Evolutionary conservation across 2,113 vertebrate genomes (phyloP).

Genomic region (Oxygymnocypris stewartii): DNA sequence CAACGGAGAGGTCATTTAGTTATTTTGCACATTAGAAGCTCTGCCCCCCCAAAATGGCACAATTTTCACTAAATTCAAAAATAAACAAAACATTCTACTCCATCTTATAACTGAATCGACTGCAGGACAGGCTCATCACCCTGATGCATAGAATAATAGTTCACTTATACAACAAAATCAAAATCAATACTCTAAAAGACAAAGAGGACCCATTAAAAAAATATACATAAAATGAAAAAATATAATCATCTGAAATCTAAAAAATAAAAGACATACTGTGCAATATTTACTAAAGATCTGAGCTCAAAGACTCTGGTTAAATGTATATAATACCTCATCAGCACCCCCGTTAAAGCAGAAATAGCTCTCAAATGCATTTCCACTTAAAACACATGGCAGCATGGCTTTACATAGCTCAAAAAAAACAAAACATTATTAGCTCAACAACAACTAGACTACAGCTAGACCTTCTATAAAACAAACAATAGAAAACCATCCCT

Average conservation of each 20-base stretch:
- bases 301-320: not conserved
- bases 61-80: conserved; percentile 7
- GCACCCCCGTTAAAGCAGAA: not conserved
- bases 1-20: not conserved
- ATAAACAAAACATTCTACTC: not conserved
- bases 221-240: conserved; percentile 18
- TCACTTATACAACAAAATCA: conserved; percentile 7
- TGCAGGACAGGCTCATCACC: not conserved
- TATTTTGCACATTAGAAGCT: not conserved
- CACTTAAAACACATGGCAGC: not conserved
- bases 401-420: conserved; percentile 13
- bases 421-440: not conserved
- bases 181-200: not conserved
- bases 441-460: not conserved
- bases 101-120: not conserved
- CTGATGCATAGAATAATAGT: conserved; percentile 1
- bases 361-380: not conserved
- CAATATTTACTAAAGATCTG: not conserved
- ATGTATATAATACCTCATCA: not conserved
- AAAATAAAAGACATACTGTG: not conserved
- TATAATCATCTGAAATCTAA: conserved; percentile 3
- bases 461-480: not conserved
- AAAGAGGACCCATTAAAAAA: not conserved
- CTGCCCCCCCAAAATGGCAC: not conserved
- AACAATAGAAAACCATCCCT: not conserved